Evolutionary conservation across 2,113 vertebrate species (phyloP).

Genomic region (Strix aluco): DNA sequence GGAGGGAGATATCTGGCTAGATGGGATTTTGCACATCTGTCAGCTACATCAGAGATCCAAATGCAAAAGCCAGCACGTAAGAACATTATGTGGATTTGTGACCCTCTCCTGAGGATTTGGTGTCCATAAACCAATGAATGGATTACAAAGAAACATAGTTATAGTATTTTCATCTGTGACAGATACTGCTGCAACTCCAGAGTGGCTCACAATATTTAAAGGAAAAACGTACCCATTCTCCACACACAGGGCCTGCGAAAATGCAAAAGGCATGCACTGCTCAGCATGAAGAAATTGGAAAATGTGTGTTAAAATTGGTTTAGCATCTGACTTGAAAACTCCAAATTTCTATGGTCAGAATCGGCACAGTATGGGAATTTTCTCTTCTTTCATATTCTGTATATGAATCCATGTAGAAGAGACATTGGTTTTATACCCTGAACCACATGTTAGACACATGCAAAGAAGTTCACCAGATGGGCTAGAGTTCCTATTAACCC

Average conservation of each 20-base stretch:
- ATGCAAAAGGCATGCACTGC: not conserved
- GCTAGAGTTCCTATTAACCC: not conserved
- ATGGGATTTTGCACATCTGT: constrained; percentile 66
- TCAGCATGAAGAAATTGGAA: not conserved
- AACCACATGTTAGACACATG: not conserved
- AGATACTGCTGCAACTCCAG: not conserved
- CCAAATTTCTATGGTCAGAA: not conserved
- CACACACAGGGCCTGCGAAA: not conserved
- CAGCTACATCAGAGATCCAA: constrained; percentile 61
- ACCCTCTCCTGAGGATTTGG: constrained; percentile 38
- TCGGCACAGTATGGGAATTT: not conserved
- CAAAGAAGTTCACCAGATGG: not conserved
- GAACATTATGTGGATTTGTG: constrained; percentile 63
- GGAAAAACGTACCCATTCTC: not conserved
- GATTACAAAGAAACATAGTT: constrained; percentile 40
- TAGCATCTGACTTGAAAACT: not conserved
- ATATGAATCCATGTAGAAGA: not conserved
- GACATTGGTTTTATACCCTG: not conserved
- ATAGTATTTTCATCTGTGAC: constrained; percentile 45
- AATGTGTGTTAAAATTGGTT: not conserved
- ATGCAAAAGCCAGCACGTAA: constrained; percentile 50
- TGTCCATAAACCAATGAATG: constrained; percentile 51
- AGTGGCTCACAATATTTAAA: not conserved
- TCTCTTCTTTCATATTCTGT: not conserved
- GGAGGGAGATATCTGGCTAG: constrained; percentile 47